Evolutionary conservation across 2,888 invertebrate species (phyloP).

Genomic region (Patella depressa): DNA sequence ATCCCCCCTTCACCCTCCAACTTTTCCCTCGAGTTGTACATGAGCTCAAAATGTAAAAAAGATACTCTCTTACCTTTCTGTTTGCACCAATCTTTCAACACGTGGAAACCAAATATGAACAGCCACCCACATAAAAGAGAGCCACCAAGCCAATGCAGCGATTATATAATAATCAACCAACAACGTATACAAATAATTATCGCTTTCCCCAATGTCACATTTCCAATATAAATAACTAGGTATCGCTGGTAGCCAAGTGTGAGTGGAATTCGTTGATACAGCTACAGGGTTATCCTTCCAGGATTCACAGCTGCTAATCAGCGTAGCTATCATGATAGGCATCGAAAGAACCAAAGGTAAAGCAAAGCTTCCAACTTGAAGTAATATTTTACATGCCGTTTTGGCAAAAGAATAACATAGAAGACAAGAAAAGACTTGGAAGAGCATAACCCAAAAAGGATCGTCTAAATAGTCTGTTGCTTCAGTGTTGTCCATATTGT

Average conservation of each 20-base stretch:
- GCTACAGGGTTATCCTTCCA: conserved; percentile 79
- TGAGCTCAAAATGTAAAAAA: no score
- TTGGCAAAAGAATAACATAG: conserved; percentile 94
- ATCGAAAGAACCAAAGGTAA: conserved; percentile 95
- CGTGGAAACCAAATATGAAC: conserved; percentile 61
- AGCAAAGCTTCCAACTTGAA: conserved; percentile 96
- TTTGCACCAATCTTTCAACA: conserved; percentile 61
- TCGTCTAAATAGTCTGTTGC: conserved; percentile 36
- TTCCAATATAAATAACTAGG: conserved; percentile 94
- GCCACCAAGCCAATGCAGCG: conserved; percentile 58
- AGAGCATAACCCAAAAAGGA: conserved; percentile 63
- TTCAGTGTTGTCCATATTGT: conserved; percentile 42
- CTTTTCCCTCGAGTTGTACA: no score
- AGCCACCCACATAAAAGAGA: conserved; percentile 62
- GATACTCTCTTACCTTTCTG: conserved; percentile 46
- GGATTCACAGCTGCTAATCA: conserved; percentile 90
- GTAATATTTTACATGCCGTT: conserved; percentile 95
- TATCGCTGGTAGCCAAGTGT: conserved; percentile 76
- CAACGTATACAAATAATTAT: conserved; percentile 44
- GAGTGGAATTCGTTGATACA: conserved; percentile 32
- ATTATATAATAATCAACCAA: conserved; percentile 53
- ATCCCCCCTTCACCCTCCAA: no score
- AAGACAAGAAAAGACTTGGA: conserved; percentile 87
- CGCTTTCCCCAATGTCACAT: conserved; percentile 81
- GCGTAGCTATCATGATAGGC: conserved; percentile 87